Percentiles rank a stretch among this genome's conserved stretches.
These are phyloP conservation scores for Bombus turneri DNA, from an alignment of 1,140 invertebrate species.

Conservation along the genomic window DNA sequence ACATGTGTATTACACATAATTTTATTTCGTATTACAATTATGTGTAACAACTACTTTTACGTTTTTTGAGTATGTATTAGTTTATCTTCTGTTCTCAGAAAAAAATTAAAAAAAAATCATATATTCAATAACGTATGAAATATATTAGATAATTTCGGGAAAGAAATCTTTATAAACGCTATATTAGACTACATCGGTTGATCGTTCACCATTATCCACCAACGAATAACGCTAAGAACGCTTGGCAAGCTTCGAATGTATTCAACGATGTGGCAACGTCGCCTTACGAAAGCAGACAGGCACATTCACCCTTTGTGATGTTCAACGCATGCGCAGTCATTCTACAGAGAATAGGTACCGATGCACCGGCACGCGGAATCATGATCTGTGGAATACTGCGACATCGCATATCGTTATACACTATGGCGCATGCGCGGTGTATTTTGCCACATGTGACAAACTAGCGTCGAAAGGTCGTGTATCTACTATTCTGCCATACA, in stretches of 20 bases:
- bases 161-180: conserved; percentile 8
- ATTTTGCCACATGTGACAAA: conserved; percentile 68
- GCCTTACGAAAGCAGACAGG: conserved; percentile 60
- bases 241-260: conserved; percentile 42
- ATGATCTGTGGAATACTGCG: conserved; percentile 50
- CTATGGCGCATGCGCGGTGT: conserved; percentile 51
- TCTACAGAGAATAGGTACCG: conserved; percentile 32
- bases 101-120: background rate
- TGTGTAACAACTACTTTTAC: background rate
- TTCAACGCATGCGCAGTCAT: conserved; percentile 58
- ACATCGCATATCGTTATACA: conserved; percentile 50
- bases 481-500: conserved; percentile 59
- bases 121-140: background rate
- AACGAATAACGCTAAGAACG: conserved; percentile 49
- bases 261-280: conserved; percentile 57
- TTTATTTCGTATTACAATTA: background rate
- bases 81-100: background rate
- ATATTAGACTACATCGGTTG: conserved; percentile 39
- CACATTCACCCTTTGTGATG: conserved; percentile 61
- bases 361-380: conserved; percentile 62
- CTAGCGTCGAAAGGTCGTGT: conserved; percentile 62
- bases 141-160: background rate
- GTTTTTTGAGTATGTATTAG: background rate
- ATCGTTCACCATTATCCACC: conserved; percentile 48
- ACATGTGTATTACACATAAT: background rate